Percentiles rank a stretch among this genome's conserved stretches.
Conservation (phyloP, 30 jellyfish, hydroid and myxozoan species). For the Turritopsis dohrnii region DNA sequence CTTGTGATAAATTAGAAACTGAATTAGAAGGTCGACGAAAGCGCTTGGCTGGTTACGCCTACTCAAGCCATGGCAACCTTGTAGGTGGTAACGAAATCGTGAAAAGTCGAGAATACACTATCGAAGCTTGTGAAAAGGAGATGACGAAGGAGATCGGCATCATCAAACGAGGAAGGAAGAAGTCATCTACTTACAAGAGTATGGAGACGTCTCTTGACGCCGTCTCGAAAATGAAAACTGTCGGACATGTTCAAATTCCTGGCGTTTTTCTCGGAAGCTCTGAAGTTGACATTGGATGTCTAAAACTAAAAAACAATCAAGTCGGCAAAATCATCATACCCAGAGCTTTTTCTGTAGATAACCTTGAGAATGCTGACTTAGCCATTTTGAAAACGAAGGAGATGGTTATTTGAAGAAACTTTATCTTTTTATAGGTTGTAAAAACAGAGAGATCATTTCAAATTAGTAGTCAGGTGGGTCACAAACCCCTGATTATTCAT, state of each 20-base stretch:
- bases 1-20: not conserved
- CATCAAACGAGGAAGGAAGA: not conserved
- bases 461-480: too few relatives aligned
- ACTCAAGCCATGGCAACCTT: not conserved
- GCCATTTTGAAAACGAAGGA: not conserved
- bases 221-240: not conserved
- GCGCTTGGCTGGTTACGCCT: conserved; percentile 13
- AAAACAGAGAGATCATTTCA: too few relatives aligned
- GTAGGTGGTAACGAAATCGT: not conserved
- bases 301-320: not conserved
- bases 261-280: conserved; percentile 2
- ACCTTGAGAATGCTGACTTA: not conserved
- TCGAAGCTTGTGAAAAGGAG: conserved; percentile 8
- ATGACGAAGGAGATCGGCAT: not conserved
- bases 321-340: conserved; percentile 21
- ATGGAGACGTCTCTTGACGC: not conserved
- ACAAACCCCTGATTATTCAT: too few relatives aligned
- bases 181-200: not conserved
- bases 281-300: not conserved
- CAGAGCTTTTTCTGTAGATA: conserved; percentile 16
- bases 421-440: too few relatives aligned
- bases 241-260: conserved; percentile 12
- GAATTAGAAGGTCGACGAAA: conserved; percentile 5
- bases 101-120: conserved; percentile 15
- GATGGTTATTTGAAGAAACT: not conserved